phyloP scores from a whole-genome alignment of 92 coral and sea anemone species.

The Epizoanthus scotinus region DNA sequence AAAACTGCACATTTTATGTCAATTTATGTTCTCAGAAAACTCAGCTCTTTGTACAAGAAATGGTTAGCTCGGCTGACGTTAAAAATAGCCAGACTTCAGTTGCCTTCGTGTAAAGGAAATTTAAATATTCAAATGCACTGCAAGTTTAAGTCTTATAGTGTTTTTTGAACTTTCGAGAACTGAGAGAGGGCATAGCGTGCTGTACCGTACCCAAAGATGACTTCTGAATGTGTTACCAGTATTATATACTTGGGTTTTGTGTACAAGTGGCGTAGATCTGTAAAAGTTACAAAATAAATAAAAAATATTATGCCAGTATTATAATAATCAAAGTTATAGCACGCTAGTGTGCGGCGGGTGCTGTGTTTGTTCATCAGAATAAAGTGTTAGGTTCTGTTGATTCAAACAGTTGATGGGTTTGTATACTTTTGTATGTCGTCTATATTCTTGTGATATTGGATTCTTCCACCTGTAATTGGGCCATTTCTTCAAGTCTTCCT shows the following conservation, averaged over 20 bases:
- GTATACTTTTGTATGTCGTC: not conserved
- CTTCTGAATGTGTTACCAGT: not conserved
- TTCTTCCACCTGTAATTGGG: constrained; percentile 14
- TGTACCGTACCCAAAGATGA: too few species aligned
- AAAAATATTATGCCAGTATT: not conserved
- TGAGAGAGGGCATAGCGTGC: too few species aligned
- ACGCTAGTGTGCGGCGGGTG: not conserved
- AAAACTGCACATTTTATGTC: too few species aligned
- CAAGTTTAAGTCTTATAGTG: not conserved
- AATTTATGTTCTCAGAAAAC: not conserved
- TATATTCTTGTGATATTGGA: not conserved
- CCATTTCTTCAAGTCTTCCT: constrained; percentile 8
- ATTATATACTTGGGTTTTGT: not conserved
- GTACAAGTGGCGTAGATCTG: too few species aligned
- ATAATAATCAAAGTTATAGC: not conserved
- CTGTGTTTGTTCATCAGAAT: not conserved
- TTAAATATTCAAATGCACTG: not conserved
- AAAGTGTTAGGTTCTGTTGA: not conserved
- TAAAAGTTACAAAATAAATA: not conserved
- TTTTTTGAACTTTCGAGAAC: too few species aligned
- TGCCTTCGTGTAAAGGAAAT: not conserved
- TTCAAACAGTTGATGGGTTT: not conserved
- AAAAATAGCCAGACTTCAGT: not conserved
- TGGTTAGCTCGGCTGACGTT: not conserved
- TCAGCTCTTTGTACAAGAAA: not conserved